phyloP scores from a whole-genome alignment of 2,888 invertebrate genomes.

The Eupithecia subumbrata region DNA sequence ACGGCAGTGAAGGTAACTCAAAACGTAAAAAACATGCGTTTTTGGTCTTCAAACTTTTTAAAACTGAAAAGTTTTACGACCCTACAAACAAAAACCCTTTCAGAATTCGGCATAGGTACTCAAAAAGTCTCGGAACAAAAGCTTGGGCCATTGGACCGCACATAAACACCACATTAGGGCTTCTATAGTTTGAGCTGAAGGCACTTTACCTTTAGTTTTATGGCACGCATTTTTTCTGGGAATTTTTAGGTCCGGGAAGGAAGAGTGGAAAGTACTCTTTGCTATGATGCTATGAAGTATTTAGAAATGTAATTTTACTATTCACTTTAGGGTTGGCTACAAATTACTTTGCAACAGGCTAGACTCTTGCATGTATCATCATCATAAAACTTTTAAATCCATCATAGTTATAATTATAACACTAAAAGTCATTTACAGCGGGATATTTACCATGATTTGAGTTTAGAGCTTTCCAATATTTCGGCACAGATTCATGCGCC shows the following conservation, averaged over 20 bases:
- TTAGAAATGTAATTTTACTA: not conserved
- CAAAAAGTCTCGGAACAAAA: not conserved
- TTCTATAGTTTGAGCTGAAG: not conserved
- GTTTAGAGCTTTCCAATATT: too few species aligned
- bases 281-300: not conserved
- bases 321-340: too few species aligned
- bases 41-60: not conserved
- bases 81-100: not conserved
- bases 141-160: not conserved
- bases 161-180: not conserved
- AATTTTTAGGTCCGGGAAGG: not conserved
- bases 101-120: constrained; percentile 8
- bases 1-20: not conserved
- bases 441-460: too few species aligned
- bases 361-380: too few species aligned
- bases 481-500: too few species aligned
- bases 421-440: too few species aligned
- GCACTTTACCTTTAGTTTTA: not conserved
- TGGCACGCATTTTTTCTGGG: too few species aligned
- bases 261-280: not conserved
- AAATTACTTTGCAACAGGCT: too few species aligned
- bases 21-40: not conserved
- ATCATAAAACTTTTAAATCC: too few species aligned
- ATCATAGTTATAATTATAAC: too few species aligned
- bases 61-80: not conserved